These are phyloP conservation scores for Dryomyza anilis DNA, from an alignment of 2,888 invertebrate genomes.

Conservation along the genomic window DNA sequence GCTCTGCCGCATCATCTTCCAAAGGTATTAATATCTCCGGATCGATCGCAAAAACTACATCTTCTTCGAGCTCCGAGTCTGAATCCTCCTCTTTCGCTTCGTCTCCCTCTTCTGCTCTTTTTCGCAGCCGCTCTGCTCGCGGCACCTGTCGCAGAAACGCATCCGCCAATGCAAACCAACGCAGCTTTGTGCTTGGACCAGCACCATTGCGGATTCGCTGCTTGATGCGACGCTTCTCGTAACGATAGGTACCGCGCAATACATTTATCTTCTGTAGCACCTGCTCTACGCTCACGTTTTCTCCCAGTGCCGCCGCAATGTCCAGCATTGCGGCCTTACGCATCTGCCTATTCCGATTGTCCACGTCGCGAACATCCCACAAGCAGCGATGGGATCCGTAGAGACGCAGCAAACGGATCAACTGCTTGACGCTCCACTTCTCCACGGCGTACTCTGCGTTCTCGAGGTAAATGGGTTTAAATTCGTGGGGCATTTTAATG, in stretches of 20 bases:
- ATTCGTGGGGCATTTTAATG: constrained; percentile 36
- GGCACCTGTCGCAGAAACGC: constrained; percentile 41
- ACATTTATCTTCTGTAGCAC: constrained; percentile 43
- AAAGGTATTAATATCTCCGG: constrained; percentile 39
- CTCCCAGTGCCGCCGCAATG: constrained; percentile 42
- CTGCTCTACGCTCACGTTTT: constrained; percentile 36
- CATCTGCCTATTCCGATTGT: constrained; percentile 40
- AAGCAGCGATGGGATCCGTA: constrained; percentile 44
- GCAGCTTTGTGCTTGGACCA: constrained; percentile 42
- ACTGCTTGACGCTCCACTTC: constrained; percentile 41
- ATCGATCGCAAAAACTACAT: constrained; percentile 41
- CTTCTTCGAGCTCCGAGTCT: constrained; percentile 43
- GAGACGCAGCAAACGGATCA: constrained; percentile 40
- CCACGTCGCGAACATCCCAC: constrained; percentile 40
- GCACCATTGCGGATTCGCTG: constrained; percentile 40
- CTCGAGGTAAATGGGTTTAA: constrained; percentile 34
- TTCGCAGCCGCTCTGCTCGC: constrained; percentile 35
- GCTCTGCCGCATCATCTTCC: constrained; percentile 29
- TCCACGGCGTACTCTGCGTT: constrained; percentile 37
- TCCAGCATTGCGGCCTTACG: constrained; percentile 42
- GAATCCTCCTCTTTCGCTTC: constrained; percentile 28
- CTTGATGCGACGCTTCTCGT: constrained; percentile 45
- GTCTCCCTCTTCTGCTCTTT: neutral
- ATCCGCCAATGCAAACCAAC: constrained; percentile 46
- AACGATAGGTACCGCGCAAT: constrained; percentile 42